These are phyloP conservation scores for Acrossocheilus wenchowensis DNA, from an alignment of 2,797 vertebrate species.

Conservation along the genomic window DNA sequence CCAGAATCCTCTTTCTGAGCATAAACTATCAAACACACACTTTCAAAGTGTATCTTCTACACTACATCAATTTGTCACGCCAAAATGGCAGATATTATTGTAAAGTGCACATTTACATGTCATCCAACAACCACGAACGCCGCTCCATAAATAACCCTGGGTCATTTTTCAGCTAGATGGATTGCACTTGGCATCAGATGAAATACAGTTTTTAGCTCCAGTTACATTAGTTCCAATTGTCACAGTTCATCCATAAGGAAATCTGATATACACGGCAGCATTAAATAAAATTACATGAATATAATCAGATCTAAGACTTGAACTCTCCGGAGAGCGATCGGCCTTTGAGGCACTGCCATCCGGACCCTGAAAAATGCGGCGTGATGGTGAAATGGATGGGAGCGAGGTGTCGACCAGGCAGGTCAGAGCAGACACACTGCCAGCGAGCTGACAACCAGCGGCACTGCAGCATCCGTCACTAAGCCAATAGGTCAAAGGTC, in stretches of 20 bases:
- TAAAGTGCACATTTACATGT: conserved; percentile 37
- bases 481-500: conserved; percentile 51
- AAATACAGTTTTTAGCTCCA: conserved; percentile 19
- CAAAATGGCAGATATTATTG: conserved; percentile 20
- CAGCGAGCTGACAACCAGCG: conserved; percentile 51
- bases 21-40: conserved; percentile 13
- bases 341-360: conserved; percentile 4
- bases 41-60: conserved; percentile 23
- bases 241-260: conserved; percentile 28
- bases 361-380: conserved; percentile 10
- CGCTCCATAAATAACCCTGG: conserved; percentile 19
- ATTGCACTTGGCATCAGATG: conserved; percentile 33
- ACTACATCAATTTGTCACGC: conserved; percentile 6
- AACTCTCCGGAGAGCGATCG: neutral
- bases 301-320: conserved; percentile 22
- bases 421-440: conserved; percentile 46
- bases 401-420: conserved; percentile 44
- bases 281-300: conserved; percentile 33
- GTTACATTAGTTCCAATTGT: conserved; percentile 20
- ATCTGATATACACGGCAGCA: conserved; percentile 10
- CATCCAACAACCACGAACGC: conserved; percentile 1
- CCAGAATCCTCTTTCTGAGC: conserved; percentile 34
- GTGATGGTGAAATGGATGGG: conserved; percentile 44
- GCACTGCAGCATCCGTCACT: conserved; percentile 57
- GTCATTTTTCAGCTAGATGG: conserved; percentile 22